These are phyloP conservation scores for Mesorhabditis belari DNA, from an alignment of 2,888 invertebrate genomes.

Conservation along the genomic window DNA sequence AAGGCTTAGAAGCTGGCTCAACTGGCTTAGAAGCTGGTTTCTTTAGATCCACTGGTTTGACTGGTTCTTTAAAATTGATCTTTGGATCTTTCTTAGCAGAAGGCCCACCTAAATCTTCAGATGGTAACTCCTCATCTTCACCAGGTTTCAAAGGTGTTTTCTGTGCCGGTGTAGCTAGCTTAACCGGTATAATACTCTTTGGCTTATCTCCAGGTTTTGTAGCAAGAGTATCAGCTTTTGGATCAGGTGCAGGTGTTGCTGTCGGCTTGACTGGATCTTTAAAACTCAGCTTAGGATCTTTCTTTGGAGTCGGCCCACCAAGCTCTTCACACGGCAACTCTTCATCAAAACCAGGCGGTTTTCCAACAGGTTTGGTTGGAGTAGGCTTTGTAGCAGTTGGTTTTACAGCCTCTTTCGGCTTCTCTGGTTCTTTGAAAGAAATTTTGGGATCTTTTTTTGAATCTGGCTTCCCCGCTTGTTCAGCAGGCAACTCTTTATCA, in stretches of 20 bases:
- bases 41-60: too few species aligned
- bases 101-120: constrained; percentile 11
- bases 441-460: too few species aligned
- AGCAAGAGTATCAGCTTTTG: constrained; percentile 10
- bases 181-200: too few species aligned
- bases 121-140: not conserved
- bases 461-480: constrained; percentile 13
- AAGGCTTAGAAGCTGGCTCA: constrained; percentile 4
- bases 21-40: not conserved
- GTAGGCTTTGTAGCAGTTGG: too few species aligned
- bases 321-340: not conserved
- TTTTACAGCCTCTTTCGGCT: too few species aligned
- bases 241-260: constrained; percentile 13
- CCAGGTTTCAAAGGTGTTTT: not conserved
- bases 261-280: not conserved
- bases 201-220: constrained; percentile 6
- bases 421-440: too few species aligned
- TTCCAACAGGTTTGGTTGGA: too few species aligned
- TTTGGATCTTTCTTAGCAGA: constrained; percentile 14
- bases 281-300: constrained; percentile 8
- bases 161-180: not conserved
- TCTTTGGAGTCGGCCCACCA: not conserved
- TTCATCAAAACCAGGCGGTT: too few species aligned
- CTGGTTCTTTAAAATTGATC: not conserved
- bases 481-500: too few species aligned